phyloP scores from a whole-genome alignment of 2,113 vertebrate genomes.

The Malurus cyaneus region DNA sequence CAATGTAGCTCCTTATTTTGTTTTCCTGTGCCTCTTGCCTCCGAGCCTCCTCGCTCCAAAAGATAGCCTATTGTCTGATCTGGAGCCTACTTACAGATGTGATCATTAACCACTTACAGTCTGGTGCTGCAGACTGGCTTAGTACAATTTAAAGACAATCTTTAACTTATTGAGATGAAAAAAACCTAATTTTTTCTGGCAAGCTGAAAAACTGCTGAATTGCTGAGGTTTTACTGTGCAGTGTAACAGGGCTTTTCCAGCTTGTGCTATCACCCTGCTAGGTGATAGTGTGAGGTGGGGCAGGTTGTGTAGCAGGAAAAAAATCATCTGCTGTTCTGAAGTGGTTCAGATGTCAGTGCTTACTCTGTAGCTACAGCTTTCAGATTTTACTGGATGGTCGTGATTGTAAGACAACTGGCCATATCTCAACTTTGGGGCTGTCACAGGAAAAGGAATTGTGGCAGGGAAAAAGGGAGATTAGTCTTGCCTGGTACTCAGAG shows the following conservation, averaged over 20 bases:
- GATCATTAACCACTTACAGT: slow-evolving; percentile 40
- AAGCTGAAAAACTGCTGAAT: background rate
- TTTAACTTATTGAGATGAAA: background rate
- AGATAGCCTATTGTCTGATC: slow-evolving; percentile 29
- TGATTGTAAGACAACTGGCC: background rate
- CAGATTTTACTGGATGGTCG: background rate
- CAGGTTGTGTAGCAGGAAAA: background rate
- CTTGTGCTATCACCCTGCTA: background rate
- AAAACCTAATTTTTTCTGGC: background rate
- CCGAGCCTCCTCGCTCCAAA: background rate
- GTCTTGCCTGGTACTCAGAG: background rate
- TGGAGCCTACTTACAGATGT: slow-evolving; percentile 34
- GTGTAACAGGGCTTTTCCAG: background rate
- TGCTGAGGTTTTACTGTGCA: background rate
- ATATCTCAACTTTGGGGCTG: background rate
- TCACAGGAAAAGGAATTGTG: background rate
- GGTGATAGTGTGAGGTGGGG: rapidly evolving
- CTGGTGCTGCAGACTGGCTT: background rate
- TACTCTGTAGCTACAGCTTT: background rate
- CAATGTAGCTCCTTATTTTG: slow-evolving; percentile 38
- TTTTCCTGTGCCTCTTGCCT: slow-evolving; percentile 33
- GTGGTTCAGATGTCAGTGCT: background rate
- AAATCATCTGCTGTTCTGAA: background rate
- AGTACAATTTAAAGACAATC: background rate
- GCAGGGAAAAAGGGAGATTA: background rate